Evolutionary conservation across 2,888 invertebrate species (phyloP), one percentile per base, ranked within the genome.

Genomic region (Caenorhabditis wallacei): DNA sequence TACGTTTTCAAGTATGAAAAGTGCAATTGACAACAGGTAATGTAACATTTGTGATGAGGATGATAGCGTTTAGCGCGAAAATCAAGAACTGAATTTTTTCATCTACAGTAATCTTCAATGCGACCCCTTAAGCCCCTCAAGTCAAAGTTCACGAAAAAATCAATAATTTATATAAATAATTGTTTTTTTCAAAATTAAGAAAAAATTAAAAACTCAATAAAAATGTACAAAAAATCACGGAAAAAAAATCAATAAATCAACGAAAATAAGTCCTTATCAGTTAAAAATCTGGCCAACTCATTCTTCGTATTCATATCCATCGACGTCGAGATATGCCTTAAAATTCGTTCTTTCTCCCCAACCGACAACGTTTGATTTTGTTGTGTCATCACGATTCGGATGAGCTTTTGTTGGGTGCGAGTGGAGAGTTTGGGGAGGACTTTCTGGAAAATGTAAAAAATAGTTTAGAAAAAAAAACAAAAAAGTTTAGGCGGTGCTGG

Each of bases 371-470:
- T 74, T 48, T 79, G 68, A 64, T 83, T 83, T 53, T 83, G 82
- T 74, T 83, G 82, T 1, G 79, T 79, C 82, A 83, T 79, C 57
- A 83, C 79, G 22, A 83, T 83, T 57, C 82, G 79, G 46, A 83
- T 79, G 24, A 83, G 57, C 57, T 75, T 79, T 53, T 83, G 82
- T 54, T 83, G 82, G 5, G 82, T 79, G 64, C 40, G 48, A 4
- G 70, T 83, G 7, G 82, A 83, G 1, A 83, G 63, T 79, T 74
- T 83, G 22, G 82, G 82, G 0, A 83, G 70, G 0, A 79, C 82
- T 75, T 83, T 79, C 82, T 83, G 82, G n/a, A 82, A 69, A 30
- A 48, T 18, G 18, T 43, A 2, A 11, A n/a, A n/a, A n/a, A n/a
- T n/a, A n/a, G n/a, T n/a, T n/a, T n/a, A n/a, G n/a, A n/a, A n/a